Conservation (phyloP, 2,797 vertebrate genomes). For the Pelobates cultripes region DNA sequence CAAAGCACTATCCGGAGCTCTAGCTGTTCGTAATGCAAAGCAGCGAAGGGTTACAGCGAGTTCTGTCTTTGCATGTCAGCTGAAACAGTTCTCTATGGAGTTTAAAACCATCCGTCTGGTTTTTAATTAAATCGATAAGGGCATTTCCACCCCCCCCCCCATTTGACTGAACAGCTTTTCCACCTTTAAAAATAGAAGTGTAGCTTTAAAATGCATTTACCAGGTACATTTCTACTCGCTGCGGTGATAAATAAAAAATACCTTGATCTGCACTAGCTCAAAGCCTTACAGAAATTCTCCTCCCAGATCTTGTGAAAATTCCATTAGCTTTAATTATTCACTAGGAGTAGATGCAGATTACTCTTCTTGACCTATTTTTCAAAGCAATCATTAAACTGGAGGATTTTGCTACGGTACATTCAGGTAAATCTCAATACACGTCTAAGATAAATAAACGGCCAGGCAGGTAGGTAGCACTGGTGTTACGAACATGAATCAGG, state of each 20-base stretch:
- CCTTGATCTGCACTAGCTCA: conserved; percentile 67
- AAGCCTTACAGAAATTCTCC: conserved; percentile 69
- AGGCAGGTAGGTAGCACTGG: not conserved
- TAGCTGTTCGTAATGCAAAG: no score
- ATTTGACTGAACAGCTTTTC: conserved; percentile 41
- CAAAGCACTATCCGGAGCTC: no score
- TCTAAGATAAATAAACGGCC: not conserved
- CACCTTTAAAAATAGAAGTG: conserved; percentile 47
- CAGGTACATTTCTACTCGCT: conserved; percentile 56
- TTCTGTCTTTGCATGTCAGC: not conserved
- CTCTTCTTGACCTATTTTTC: conserved; percentile 81
- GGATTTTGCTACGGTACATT: conserved; percentile 66
- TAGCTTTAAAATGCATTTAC: conserved; percentile 65
- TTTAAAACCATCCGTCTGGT: not conserved
- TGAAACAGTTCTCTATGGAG: not conserved
- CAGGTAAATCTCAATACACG: conserved; percentile 57
- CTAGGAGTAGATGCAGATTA: conserved; percentile 79
- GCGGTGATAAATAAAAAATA: conserved; percentile 73
- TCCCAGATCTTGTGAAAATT: conserved; percentile 77
- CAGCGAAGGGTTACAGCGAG: not conserved
- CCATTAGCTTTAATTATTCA: conserved; percentile 87
- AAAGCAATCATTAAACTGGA: conserved; percentile 70
- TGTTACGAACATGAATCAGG: no score
- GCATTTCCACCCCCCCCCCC: not conserved
- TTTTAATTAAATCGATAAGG: conserved; percentile 15